These are phyloP conservation scores for Muschampia plurimacula DNA, from an alignment of 2,888 invertebrate species.

Conservation along the genomic window DNA sequence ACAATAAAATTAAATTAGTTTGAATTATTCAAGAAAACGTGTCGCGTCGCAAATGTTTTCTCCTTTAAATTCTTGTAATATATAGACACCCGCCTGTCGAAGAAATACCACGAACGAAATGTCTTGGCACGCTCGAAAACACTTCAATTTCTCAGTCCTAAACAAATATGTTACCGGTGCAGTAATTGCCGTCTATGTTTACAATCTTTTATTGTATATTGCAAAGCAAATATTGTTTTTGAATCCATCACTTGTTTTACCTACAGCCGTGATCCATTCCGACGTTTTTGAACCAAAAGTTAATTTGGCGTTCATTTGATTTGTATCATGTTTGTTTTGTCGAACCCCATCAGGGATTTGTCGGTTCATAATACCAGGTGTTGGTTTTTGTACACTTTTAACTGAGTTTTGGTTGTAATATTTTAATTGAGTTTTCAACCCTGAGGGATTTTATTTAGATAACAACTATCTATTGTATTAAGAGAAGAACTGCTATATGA, in stretches of 20 bases:
- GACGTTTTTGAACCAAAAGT: slow-evolving; percentile 64
- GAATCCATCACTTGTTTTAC: slow-evolving; percentile 79
- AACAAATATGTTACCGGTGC: slow-evolving; percentile 82
- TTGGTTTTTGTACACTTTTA: slow-evolving; percentile 14
- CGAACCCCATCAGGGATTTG: slow-evolving; percentile 40
- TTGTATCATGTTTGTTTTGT: slow-evolving; percentile 57
- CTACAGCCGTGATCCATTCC: slow-evolving; percentile 69
- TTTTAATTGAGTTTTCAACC: slow-evolving; percentile 6
- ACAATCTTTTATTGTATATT: slow-evolving; percentile 84
- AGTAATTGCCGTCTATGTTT: slow-evolving; percentile 83
- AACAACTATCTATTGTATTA: background rate
- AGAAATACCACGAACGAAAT: slow-evolving; percentile 74
- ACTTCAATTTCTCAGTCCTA: slow-evolving; percentile 84
- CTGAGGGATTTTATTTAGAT: background rate
- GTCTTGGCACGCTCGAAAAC: slow-evolving; percentile 80
- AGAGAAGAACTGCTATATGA: background rate
- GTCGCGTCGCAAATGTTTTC: background rate
- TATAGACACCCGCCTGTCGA: slow-evolving; percentile 47
- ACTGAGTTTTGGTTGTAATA: slow-evolving; percentile 1
- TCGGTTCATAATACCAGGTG: slow-evolving; percentile 47
- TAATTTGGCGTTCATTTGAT: slow-evolving; percentile 76
- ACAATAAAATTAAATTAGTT: background rate
- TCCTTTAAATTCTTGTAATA: background rate
- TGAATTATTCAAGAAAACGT: background rate
- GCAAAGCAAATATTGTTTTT: slow-evolving; percentile 81